These are phyloP conservation scores for Drosophila nikananu DNA, from an alignment of 1,140 invertebrate genomes.

Conservation along the genomic window DNA sequence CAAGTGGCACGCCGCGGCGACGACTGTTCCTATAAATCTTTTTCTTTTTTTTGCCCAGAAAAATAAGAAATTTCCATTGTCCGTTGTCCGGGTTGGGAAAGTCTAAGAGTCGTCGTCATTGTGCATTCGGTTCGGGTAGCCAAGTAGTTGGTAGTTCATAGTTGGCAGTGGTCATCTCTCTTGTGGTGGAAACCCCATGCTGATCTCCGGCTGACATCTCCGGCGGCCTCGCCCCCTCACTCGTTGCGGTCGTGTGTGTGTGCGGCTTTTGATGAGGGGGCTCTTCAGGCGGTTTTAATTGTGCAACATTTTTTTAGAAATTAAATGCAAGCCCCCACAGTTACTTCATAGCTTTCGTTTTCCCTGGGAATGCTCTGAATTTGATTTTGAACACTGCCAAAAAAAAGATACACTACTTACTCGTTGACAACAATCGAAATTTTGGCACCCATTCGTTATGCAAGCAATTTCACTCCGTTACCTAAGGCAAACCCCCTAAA, in stretches of 20 bases:
- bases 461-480: constrained; percentile 45
- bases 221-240: constrained; percentile 64
- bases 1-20: constrained; percentile 55
- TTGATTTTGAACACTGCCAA: constrained; percentile 23
- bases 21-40: constrained; percentile 74
- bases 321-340: constrained; percentile 61
- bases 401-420: constrained; percentile 12
- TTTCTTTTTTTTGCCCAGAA: constrained; percentile 45
- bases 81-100: constrained; percentile 69
- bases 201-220: constrained; percentile 55
- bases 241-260: constrained; percentile 30
- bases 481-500: constrained; percentile 13
- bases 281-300: constrained; percentile 75
- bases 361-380: constrained; percentile 63
- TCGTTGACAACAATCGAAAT: constrained; percentile 5
- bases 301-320: constrained; percentile 82
- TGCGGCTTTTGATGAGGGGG: constrained; percentile 69
- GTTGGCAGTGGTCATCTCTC: constrained; percentile 44
- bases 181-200: constrained; percentile 14
- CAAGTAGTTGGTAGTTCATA: constrained; percentile 13
- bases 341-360: constrained; percentile 83
- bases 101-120: constrained; percentile 66
- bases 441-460: constrained; percentile 26
- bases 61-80: constrained; percentile 76
- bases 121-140: constrained; percentile 62